Evolutionary conservation across 1,140 invertebrate genomes (phyloP), one percentile per base, ranked within the genome.

Genomic region (Sweltsa coloradensis): DNA sequence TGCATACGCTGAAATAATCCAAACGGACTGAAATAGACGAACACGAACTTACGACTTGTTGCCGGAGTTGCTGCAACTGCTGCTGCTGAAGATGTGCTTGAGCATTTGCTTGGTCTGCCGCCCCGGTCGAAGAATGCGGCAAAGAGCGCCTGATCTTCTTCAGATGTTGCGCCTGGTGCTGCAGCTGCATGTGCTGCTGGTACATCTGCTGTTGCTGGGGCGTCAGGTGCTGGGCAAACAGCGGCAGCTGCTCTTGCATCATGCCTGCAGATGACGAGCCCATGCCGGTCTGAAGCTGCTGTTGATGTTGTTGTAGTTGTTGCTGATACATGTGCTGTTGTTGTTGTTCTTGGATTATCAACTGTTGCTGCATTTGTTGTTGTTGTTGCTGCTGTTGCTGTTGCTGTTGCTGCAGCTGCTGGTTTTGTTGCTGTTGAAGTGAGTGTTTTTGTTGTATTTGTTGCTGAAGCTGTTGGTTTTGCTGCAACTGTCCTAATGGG

Each of bases 111-210:
- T 37, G 36, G 3, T 37, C 36, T n/a, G 23, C 23, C 16, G 36
- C n/a, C 7, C 36, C 52, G 25, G 46, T 37, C 24, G 43, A 50
- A 31, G 54, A 54, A 26, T 58, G 59, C 18, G 61, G 60, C 26
- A 62, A 50, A 11, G 60, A 54, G 42, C 65, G 59, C 41, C 60
- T 57, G 41, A 65, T 63, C 54, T 71, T 70, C 51, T 66, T 68
- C 23, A 67, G 51, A 48, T 68, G 65, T 50, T 66, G 64, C 41
- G 59, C 58, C 51, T 67, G 63, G 42, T 68, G 66, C 44, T 66
- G 65, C n/a, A 67, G 52, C 44, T 67, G 65, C 63, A 66, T 67
- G 50, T 68, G 64, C 47, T 66, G 62, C 50, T 68, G 64, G 53
- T 67, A 65, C 63, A 65, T 65, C 48, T 63, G 61, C 39, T 65